phyloP scores from a whole-genome alignment of 2,113 vertebrate genomes.

The Pollachius pollachius region DNA sequence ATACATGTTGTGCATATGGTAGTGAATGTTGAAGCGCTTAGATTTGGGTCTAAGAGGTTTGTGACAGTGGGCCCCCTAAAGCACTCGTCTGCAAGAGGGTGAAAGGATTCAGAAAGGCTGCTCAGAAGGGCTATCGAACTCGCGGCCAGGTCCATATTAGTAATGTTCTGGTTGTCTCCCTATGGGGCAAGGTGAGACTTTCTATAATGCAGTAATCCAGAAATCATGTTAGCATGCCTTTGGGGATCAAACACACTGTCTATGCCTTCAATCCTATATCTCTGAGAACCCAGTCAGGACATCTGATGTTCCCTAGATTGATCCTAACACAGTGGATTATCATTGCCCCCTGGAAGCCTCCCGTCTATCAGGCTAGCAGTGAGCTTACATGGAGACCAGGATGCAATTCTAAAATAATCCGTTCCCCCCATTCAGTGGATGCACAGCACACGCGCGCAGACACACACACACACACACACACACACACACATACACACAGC shows the following conservation, averaged over 20 bases:
- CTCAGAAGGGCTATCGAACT: background rate
- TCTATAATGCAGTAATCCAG: slow-evolving; percentile 70
- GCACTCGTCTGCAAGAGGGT: background rate
- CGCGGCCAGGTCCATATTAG: background rate
- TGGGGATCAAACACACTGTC: slow-evolving; percentile 60
- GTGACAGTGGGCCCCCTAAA: background rate
- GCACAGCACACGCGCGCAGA: slow-evolving; percentile 18
- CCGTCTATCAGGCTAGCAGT: slow-evolving; percentile 27
- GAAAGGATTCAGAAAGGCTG: slow-evolving; percentile 20
- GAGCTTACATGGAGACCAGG: slow-evolving; percentile 41
- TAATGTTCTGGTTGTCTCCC: background rate
- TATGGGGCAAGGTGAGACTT: slow-evolving; percentile 51
- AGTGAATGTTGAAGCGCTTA: too few species aligned
- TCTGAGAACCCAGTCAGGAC: slow-evolving; percentile 49
- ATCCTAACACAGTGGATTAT: slow-evolving; percentile 68
- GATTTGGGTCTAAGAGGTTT: too few species aligned
- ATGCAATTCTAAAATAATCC: slow-evolving; percentile 54
- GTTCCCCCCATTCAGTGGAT: slow-evolving; percentile 14
- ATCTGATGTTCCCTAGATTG: slow-evolving; percentile 53
- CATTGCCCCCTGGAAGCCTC: slow-evolving; percentile 47
- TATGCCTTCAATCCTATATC: slow-evolving; percentile 60
- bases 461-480: background rate
- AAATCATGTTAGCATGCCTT: slow-evolving; percentile 66
- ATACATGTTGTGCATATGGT: too few species aligned
- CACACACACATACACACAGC: slow-evolving; percentile 5